phyloP scores from a whole-genome alignment of 2,113 vertebrate species.

The Leucosticte australis region DNA sequence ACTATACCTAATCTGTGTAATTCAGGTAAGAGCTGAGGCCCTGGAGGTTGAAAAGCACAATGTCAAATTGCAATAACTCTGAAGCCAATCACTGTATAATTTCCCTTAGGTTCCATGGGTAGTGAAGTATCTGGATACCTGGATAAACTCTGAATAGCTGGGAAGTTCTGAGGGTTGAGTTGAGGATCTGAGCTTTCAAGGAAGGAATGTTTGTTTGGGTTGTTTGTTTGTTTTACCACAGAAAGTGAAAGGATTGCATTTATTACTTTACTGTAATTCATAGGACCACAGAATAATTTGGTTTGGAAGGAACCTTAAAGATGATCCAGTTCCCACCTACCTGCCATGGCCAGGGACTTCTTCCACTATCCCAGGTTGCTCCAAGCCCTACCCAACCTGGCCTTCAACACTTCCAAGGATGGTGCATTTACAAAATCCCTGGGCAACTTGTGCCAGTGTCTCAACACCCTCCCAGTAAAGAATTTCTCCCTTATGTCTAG shows the following conservation, averaged over 20 bases:
- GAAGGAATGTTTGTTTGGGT: neutral
- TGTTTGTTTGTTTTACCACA: neutral
- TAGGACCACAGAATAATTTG: neutral
- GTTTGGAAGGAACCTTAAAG: neutral
- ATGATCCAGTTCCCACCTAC: neutral
- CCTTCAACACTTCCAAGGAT: neutral
- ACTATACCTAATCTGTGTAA: neutral
- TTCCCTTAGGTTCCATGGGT: constrained; percentile 4
- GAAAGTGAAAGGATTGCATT: neutral
- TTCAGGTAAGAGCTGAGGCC: constrained; percentile 17
- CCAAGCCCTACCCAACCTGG: neutral
- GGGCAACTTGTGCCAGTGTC: neutral
- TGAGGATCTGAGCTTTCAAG: neutral
- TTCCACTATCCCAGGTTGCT: neutral
- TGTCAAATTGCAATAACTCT: constrained; percentile 16
- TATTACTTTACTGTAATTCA: neutral
- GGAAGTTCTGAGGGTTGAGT: neutral
- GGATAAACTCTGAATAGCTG: neutral
- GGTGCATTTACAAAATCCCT: neutral
- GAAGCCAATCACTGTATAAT: constrained; percentile 33
- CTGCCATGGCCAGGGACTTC: too few species aligned
- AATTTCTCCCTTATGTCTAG: neutral
- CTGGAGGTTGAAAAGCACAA: neutral
- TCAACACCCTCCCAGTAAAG: neutral
- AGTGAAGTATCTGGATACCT: neutral